Base-by-base conservation (phyloP, 2,113 vertebrate genomes). In the Excalfactoria chinensis region DNA sequence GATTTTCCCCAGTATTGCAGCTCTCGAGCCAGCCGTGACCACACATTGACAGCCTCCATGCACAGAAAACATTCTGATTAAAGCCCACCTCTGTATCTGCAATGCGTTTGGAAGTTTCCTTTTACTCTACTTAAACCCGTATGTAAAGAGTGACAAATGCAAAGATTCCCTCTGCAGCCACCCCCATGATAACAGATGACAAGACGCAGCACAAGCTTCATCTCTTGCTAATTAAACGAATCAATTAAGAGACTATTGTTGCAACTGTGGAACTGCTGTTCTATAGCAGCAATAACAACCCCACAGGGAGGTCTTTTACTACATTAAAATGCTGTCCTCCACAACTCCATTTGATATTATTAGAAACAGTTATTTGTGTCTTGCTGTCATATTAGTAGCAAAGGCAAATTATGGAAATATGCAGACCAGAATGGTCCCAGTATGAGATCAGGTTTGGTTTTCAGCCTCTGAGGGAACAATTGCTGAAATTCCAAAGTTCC, bases 201-300 rank as follows among this genome's bases (percentile, higher is more conserved):
- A 99, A 98, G 98, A 98, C 92, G 97, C 96, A 97, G 97, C 95
- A 91, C 95, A 97, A 98, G 98, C 98, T 98, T 98, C 98, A 98
- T 99, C 98, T 99, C 98, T 96, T 98, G 98, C 98, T 99, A 99
- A 99, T 99, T 99, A 99, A 99, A 99, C 98, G 98, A 99, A 99
- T 99, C 99, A 99, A 99, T 99, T 99, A 99, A 99, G 98, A 98
- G 97, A 98, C 98, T 98, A 98, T 98, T 98, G 98, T 98, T 97
- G 98, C 98, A 98, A 98, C 98, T 97, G 98, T 98, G 98, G 98
- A 98, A 99, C 98, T 99, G 98, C 99, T 99, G 98, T 99, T 99
- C 98, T 98, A 97, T 96, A 98, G 98, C 97, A 97, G 98, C 98
- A 98, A 97, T 98, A 99, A 99, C 98, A 98, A 97, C 98, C 98